These are phyloP conservation scores for Periophthalmodon schlosseri DNA, from an alignment of 2,113 vertebrate genomes.

Conservation along the genomic window DNA sequence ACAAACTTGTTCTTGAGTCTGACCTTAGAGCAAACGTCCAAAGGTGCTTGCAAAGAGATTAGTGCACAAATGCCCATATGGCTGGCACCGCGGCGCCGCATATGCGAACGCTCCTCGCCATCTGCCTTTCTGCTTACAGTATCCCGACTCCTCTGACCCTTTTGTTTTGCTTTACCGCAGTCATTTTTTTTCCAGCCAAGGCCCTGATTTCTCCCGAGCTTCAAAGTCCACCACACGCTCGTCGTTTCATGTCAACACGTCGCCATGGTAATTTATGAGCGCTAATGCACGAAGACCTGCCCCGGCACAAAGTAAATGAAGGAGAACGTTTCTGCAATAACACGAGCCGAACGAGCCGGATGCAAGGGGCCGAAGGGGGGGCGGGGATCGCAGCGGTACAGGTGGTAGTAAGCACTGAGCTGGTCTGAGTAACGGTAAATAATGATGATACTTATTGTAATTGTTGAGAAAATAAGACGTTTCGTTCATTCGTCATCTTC, in stretches of 20 bases:
- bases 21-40: conserved; percentile 35
- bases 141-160: conserved; percentile 1
- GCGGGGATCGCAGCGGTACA: not conserved
- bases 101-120: conserved; percentile 46
- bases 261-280: conserved; percentile 38
- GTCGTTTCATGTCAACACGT: conserved; percentile 38
- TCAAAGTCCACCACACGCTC: conserved; percentile 13
- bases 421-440: not conserved
- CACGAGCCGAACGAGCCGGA: not conserved
- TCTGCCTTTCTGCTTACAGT: conserved; percentile 51
- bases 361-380: not conserved
- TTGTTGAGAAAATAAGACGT: not conserved
- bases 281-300: conserved; percentile 31
- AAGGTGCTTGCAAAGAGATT: conserved; percentile 47
- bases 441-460: conserved; percentile 1
- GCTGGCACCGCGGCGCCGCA: conserved; percentile 44
- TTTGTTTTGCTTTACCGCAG: conserved; percentile 36
- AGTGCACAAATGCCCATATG: conserved; percentile 63
- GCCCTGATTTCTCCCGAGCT: conserved; percentile 11
- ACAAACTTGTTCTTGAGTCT: conserved; percentile 13
- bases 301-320: conserved; percentile 9
- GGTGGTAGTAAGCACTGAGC: not conserved
- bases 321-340: not conserved
- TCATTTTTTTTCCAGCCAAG: conserved; percentile 22
- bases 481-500: not conserved